A percentile compares a stretch with the other conserved stretches of the same genome.
These are phyloP conservation scores for Sipunculus nudus DNA, from an alignment of 2,888 invertebrate species.

Conservation along the genomic window DNA sequence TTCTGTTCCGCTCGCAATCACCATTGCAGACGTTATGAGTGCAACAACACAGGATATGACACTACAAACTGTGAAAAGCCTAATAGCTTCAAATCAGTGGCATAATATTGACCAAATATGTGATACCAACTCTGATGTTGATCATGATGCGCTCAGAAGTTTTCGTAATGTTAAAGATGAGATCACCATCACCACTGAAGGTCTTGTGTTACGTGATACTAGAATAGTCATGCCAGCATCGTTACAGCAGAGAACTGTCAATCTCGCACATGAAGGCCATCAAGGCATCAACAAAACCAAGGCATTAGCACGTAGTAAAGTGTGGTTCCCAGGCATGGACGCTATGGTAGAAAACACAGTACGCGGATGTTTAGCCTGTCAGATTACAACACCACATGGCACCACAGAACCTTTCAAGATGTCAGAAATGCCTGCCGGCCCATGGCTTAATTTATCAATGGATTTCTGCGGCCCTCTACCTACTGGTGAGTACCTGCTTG, in stretches of 20 bases:
- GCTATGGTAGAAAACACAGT: slow-evolving; percentile 15
- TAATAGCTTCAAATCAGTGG: too few relatives aligned
- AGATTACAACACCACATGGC: slow-evolving; percentile 9
- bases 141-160: too few relatives aligned
- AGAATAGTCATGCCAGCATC: slow-evolving; percentile 18
- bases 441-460: slow-evolving; percentile 19
- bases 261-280: slow-evolving; percentile 40
- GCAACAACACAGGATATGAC: slow-evolving; percentile 1
- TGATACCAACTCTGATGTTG: too few relatives aligned
- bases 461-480: slow-evolving; percentile 22
- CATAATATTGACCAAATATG: too few relatives aligned
- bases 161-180: slow-evolving; percentile 7
- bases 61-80: not conserved
- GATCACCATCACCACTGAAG: not conserved
- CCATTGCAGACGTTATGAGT: slow-evolving; percentile 3
- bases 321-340: slow-evolving; percentile 37
- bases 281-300: slow-evolving; percentile 39
- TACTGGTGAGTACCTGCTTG: slow-evolving; percentile 3
- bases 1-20: slow-evolving; percentile 18
- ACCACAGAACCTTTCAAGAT: not conserved
- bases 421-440: not conserved
- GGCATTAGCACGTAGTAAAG: slow-evolving; percentile 33
- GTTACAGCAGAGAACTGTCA: slow-evolving; percentile 25
- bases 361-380: slow-evolving; percentile 20
- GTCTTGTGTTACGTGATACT: not conserved